Conservation (phyloP, 1,140 invertebrate genomes). For the Subanguina moxae region DNA sequence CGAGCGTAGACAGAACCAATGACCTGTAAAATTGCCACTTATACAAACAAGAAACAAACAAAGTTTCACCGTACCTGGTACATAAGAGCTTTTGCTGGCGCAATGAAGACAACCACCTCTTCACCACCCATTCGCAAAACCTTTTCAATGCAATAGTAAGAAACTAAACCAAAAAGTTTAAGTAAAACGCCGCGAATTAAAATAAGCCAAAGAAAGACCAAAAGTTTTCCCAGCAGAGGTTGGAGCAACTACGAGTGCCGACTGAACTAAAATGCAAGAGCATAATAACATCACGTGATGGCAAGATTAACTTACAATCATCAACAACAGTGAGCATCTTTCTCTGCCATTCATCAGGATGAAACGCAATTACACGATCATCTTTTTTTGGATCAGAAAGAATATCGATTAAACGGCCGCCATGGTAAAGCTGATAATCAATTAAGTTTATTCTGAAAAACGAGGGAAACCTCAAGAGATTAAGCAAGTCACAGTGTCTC, state of each 20-base stretch:
- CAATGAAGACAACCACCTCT: slow-evolving; percentile 58
- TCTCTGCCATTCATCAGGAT: slow-evolving; percentile 56
- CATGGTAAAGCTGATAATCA: slow-evolving; percentile 55
- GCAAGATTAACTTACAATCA: slow-evolving; percentile 32
- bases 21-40: too few species aligned
- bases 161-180: too few species aligned
- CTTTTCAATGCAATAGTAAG: slow-evolving; percentile 59
- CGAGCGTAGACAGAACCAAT: slow-evolving; percentile 58
- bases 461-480: too few species aligned
- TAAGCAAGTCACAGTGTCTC: too few species aligned
- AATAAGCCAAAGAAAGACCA: too few species aligned
- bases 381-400: slow-evolving; percentile 55
- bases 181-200: too few species aligned
- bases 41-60: slow-evolving; percentile 1
- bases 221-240: slow-evolving; percentile 59
- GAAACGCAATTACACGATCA: slow-evolving; percentile 57
- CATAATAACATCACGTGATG: too few species aligned
- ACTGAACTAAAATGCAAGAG: slow-evolving; percentile 40
- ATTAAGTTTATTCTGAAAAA: too few species aligned
- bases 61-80: slow-evolving; percentile 48
- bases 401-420: slow-evolving; percentile 54
- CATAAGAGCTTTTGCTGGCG: slow-evolving; percentile 55
- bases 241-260: slow-evolving; percentile 56
- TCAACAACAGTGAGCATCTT: slow-evolving; percentile 58
- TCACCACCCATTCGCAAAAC: slow-evolving; percentile 54